A percentile compares a stretch with the other conserved stretches of the same genome.
Evolutionary conservation across 2,888 invertebrate species (phyloP).

Genomic region (Tipula unca): DNA sequence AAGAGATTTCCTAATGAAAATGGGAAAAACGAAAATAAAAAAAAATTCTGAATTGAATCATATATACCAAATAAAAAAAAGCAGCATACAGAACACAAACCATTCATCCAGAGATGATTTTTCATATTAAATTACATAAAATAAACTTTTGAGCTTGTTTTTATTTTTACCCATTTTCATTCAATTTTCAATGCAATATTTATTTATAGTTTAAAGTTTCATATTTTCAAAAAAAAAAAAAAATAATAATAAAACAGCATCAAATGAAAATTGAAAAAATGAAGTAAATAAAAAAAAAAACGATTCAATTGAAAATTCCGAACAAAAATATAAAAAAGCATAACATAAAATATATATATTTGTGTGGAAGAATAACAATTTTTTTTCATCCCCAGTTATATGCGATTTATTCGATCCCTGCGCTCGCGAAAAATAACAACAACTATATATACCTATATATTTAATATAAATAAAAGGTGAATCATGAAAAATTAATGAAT

Average conservation of each 20-base stretch:
- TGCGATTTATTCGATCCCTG: background rate
- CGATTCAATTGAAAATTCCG: background rate
- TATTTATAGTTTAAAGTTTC: constrained; percentile 14
- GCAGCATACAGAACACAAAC: background rate
- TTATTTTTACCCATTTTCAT: background rate
- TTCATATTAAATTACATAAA: background rate
- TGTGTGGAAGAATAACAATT: background rate
- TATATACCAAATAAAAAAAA: background rate
- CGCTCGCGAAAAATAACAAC: background rate
- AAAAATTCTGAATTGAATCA: background rate
- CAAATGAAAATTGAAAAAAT: background rate
- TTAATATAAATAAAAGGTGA: background rate
- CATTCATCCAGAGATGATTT: constrained; percentile 14
- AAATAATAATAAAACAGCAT: background rate
- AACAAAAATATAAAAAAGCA: background rate
- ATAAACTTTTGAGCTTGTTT: background rate
- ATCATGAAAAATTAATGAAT: background rate
- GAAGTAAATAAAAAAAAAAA: too few relatives aligned
- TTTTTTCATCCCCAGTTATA: background rate
- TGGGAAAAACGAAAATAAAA: background rate
- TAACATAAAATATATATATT: background rate
- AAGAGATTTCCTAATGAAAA: background rate
- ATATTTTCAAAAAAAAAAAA: background rate
- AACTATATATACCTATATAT: background rate
- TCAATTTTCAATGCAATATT: background rate